Evolutionary conservation across 2,113 vertebrate species (phyloP).

Genomic region (Laticauda colubrina): DNA sequence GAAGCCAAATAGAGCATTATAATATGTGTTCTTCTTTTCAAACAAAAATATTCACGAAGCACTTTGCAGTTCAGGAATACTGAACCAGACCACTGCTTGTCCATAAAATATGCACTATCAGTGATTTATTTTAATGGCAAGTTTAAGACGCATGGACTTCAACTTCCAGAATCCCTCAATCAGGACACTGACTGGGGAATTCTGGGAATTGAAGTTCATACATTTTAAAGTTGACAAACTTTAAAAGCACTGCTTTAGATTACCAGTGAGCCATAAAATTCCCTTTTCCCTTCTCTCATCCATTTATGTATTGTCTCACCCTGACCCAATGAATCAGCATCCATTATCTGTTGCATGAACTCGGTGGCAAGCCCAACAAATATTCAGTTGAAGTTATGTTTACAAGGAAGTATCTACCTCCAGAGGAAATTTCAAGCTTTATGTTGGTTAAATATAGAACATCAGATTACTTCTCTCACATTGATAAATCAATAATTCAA

Average conservation of each 20-base stretch:
- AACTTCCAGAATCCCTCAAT: not conserved
- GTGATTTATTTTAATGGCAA: not conserved
- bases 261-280: fast-evolving
- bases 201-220: not conserved
- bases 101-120: not conserved
- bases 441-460: not conserved
- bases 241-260: not conserved
- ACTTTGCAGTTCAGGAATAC: not conserved
- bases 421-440: not conserved
- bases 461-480: not conserved
- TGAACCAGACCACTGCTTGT: not conserved
- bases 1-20: not conserved
- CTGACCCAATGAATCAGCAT: not conserved
- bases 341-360: not conserved
- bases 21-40: not conserved
- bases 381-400: not conserved
- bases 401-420: not conserved
- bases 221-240: not conserved
- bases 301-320: not conserved
- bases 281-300: not conserved
- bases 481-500: not conserved
- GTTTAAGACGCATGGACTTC: not conserved
- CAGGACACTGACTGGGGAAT: not conserved
- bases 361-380: not conserved
- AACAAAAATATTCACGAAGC: not conserved